A percentile compares a stretch with the other conserved stretches of the same genome.
phyloP scores from a whole-genome alignment of 2,888 invertebrate genomes.

The Ctena decussata region DNA sequence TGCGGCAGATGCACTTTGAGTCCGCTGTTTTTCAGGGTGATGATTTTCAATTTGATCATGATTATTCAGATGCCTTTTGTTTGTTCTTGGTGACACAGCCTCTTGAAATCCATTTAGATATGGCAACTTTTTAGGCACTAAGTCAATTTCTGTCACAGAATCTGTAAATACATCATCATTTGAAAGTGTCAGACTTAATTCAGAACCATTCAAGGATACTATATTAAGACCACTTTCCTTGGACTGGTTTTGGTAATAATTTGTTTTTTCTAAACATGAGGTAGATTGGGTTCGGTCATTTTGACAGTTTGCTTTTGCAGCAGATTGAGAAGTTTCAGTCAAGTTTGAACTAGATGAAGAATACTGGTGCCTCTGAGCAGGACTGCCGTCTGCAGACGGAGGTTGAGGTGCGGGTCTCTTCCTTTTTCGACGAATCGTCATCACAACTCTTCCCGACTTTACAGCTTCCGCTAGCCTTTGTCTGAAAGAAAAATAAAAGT shows the following conservation, averaged over 20 bases:
- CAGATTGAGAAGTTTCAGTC: slow-evolving; percentile 12
- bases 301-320: slow-evolving; percentile 2
- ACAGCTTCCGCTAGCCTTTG: slow-evolving; percentile 73
- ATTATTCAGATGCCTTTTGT: background rate
- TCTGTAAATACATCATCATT: slow-evolving; percentile 75
- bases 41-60: slow-evolving; percentile 23
- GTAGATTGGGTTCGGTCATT: slow-evolving; percentile 42
- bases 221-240: slow-evolving; percentile 36
- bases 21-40: slow-evolving; percentile 62
- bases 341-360: slow-evolving; percentile 56
- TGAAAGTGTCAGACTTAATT: slow-evolving; percentile 63
- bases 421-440: slow-evolving; percentile 77
- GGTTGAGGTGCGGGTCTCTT: slow-evolving; percentile 75
- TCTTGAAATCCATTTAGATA: slow-evolving; percentile 29
- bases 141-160: slow-evolving; percentile 41
- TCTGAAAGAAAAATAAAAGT: slow-evolving; percentile 65
- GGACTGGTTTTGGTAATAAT: slow-evolving; percentile 48
- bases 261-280: slow-evolving; percentile 53
- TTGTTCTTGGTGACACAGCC: slow-evolving; percentile 26
- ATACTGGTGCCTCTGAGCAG: slow-evolving; percentile 6
- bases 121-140: slow-evolving; percentile 15
- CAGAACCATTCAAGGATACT: slow-evolving; percentile 66
- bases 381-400: slow-evolving; percentile 50
- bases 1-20: slow-evolving; percentile 76
- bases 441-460: slow-evolving; percentile 73